phyloP scores from a whole-genome alignment of 2,888 invertebrate species.

The Candidula unifasciata region DNA sequence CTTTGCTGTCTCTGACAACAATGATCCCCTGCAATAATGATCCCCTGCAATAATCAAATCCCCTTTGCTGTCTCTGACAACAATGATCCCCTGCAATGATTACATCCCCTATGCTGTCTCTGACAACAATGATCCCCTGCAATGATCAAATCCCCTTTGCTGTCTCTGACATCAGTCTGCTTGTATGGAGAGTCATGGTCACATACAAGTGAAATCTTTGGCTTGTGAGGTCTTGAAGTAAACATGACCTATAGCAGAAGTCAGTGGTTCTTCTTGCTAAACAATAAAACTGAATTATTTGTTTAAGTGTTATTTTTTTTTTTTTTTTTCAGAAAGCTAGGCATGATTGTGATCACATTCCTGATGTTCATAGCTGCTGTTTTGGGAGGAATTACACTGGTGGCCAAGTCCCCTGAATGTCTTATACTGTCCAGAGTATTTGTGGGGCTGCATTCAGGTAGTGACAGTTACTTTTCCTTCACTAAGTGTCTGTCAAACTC shows the following conservation, averaged over 20 bases:
- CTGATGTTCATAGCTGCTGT: constrained; percentile 95
- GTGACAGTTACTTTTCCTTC: neutral
- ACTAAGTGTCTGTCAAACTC: neutral
- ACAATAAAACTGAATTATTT: neutral
- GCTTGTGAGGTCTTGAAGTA: no score
- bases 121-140: no score
- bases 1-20: no score
- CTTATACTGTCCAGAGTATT: constrained; percentile 97
- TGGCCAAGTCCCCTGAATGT: constrained; percentile 94
- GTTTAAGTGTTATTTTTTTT: neutral
- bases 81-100: no score
- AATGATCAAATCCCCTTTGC: no score
- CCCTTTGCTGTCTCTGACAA: no score
- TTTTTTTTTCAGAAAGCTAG: constrained; percentile 87
- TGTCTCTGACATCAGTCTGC: no score
- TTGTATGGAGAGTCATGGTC: no score
- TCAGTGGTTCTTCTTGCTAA: neutral
- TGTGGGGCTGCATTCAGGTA: constrained; percentile 92
- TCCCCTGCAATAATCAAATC: no score
- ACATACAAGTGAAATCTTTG: no score
- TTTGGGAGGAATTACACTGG: constrained; percentile 95
- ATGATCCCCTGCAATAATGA: no score
- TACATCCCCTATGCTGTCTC: no score
- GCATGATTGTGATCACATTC: constrained; percentile 94
- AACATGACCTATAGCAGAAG: neutral